phyloP scores from a whole-genome alignment of 2,113 vertebrate species.

The Psettodes erumei region DNA sequence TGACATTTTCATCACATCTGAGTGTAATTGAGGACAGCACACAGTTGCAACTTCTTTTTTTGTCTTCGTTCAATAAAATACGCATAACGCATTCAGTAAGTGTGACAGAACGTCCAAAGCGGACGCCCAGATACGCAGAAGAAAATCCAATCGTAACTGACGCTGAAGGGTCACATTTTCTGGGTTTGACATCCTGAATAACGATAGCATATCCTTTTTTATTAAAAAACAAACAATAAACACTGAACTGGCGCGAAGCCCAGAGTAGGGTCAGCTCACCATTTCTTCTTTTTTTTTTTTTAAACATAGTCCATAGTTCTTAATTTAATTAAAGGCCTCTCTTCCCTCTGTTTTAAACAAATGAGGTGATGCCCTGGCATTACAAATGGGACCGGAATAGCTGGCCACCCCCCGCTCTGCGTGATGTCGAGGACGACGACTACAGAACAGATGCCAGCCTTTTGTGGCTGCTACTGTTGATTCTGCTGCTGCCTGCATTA shows the following conservation, averaged over 20 bases:
- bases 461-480: constrained; percentile 79
- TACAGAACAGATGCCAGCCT: constrained; percentile 68
- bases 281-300: constrained; percentile 22
- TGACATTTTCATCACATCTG: not conserved
- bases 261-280: constrained; percentile 47
- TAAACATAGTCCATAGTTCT: no score
- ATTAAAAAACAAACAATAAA: constrained; percentile 58
- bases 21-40: constrained; percentile 1
- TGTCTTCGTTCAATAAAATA: not conserved
- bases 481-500: constrained; percentile 73
- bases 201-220: constrained; percentile 45
- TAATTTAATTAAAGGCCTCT: constrained; percentile 72
- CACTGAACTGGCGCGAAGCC: constrained; percentile 58
- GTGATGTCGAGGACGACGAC: constrained; percentile 56
- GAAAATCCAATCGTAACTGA: constrained; percentile 21
- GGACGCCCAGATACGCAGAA: not conserved
- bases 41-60: not conserved
- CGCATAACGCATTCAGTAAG: not conserved
- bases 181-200: constrained; percentile 52
- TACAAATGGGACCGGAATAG: constrained; percentile 57
- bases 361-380: constrained; percentile 72
- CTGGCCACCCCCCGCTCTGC: constrained; percentile 52
- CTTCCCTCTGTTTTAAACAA: constrained; percentile 64
- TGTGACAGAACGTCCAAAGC: constrained; percentile 13
- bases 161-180: constrained; percentile 65